These are phyloP conservation scores for Aphaenogaster ashmeadi DNA, from an alignment of 1,140 invertebrate species.

Conservation along the genomic window DNA sequence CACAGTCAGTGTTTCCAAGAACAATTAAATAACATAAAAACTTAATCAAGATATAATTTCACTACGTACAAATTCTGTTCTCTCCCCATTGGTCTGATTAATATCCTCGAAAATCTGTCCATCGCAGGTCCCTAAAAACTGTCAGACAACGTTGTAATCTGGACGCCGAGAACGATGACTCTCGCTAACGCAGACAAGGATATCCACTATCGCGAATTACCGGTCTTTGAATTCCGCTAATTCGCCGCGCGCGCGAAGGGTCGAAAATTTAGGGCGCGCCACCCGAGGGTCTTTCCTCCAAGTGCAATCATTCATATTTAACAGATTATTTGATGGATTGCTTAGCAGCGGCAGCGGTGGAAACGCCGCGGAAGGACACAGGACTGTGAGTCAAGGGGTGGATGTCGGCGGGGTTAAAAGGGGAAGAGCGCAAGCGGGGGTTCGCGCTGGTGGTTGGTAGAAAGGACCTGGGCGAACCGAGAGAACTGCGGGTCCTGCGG, in stretches of 20 bases:
- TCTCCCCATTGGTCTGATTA: slow-evolving; percentile 1
- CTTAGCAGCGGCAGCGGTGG: slow-evolving; percentile 21
- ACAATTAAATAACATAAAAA: background rate
- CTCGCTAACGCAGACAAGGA: slow-evolving; percentile 46
- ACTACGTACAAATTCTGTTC: background rate
- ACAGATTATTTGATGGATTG: slow-evolving; percentile 79
- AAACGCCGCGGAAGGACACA: slow-evolving; percentile 23
- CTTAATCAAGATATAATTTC: background rate
- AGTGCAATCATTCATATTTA: slow-evolving; percentile 78
- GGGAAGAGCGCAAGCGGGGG: slow-evolving; percentile 32
- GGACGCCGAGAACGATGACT: slow-evolving; percentile 10
- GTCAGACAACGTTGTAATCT: slow-evolving; percentile 20
- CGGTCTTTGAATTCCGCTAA: slow-evolving; percentile 64
- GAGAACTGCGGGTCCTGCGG: slow-evolving; percentile 65
- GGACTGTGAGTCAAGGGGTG: background rate
- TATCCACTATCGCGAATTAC: slow-evolving; percentile 53
- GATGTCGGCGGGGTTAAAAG: slow-evolving; percentile 27
- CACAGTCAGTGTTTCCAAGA: background rate
- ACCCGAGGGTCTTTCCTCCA: slow-evolving; percentile 41
- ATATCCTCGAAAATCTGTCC: slow-evolving; percentile 25
- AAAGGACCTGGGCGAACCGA: slow-evolving; percentile 41
- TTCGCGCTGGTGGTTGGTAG: slow-evolving; percentile 29
- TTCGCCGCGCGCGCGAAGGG: slow-evolving; percentile 50
- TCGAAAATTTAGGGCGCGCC: slow-evolving; percentile 43
- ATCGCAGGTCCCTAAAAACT: background rate